Evolutionary conservation across 2,888 invertebrate species (phyloP).

Genomic region (Acleris cristana): DNA sequence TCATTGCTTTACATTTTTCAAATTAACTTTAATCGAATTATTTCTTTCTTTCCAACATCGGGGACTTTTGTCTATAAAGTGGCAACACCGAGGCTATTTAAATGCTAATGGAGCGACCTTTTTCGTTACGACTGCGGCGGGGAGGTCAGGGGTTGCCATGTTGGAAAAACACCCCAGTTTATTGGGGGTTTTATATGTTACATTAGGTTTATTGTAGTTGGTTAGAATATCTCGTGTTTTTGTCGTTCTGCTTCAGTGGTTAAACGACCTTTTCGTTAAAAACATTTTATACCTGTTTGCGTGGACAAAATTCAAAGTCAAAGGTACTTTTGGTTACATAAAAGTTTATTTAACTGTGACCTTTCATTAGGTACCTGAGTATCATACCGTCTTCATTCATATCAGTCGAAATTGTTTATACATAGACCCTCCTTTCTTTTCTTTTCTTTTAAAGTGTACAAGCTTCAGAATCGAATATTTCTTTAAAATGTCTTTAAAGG

Average conservation of each 20-base stretch:
- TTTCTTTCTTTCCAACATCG: constrained; percentile 28
- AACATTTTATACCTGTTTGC: too few relatives aligned
- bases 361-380: not conserved
- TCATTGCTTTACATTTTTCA: constrained; percentile 18
- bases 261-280: constrained; percentile 7
- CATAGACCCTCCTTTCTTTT: too few relatives aligned
- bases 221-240: constrained; percentile 27
- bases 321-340: not conserved
- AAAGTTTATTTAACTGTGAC: constrained; percentile 1
- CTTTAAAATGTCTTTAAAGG: too few relatives aligned
- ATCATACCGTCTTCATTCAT: not conserved
- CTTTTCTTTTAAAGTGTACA: too few relatives aligned
- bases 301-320: not conserved
- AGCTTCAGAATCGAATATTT: too few relatives aligned
- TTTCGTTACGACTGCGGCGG: constrained; percentile 37
- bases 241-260: constrained; percentile 8
- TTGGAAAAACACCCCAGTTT: constrained; percentile 30
- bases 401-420: too few relatives aligned
- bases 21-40: constrained; percentile 34
- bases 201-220: constrained; percentile 35
- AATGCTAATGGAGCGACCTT: constrained; percentile 61
- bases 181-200: constrained; percentile 35
- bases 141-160: constrained; percentile 28
- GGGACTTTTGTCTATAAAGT: constrained; percentile 36
- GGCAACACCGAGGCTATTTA: constrained; percentile 53